phyloP scores from a whole-genome alignment of 2,888 invertebrate species.

The Choreutis nemorana region DNA sequence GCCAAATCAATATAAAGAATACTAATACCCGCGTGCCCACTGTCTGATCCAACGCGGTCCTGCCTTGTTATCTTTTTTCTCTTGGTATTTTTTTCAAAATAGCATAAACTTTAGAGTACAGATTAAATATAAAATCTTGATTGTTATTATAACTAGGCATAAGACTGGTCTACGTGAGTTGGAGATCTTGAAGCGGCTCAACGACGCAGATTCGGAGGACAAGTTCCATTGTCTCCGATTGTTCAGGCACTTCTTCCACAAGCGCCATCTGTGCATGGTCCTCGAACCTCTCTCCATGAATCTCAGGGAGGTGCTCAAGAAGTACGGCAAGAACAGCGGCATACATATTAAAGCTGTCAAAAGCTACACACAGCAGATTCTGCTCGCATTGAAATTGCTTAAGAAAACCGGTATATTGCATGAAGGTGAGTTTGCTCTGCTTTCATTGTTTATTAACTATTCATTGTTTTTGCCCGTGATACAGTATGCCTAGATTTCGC shows the following conservation, averaged over 20 bases:
- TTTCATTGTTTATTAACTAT: background rate
- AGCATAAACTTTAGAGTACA: no score
- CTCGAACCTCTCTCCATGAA: constrained; percentile 97
- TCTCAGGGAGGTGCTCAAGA: constrained; percentile 90
- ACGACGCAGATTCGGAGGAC: constrained; percentile 97
- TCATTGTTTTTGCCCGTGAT: background rate
- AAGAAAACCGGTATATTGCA: constrained; percentile 96
- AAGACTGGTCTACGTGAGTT: constrained; percentile 97
- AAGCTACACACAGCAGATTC: constrained; percentile 95
- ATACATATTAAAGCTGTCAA: constrained; percentile 97
- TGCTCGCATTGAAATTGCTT: constrained; percentile 91
- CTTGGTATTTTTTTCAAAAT: no score
- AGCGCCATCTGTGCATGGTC: constrained; percentile 98
- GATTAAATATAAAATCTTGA: no score
- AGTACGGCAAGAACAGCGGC: constrained; percentile 98
- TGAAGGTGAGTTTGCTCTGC: constrained; percentile 65
- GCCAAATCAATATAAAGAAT: no score
- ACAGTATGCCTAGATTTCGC: background rate
- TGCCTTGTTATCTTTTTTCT: no score
- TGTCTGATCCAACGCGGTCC: no score
- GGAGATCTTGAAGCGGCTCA: constrained; percentile 92
- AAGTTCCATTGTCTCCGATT: constrained; percentile 95
- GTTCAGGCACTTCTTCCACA: constrained; percentile 96
- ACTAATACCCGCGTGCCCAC: no score
- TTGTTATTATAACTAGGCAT: no score